These are phyloP conservation scores for Corythaixoides concolor DNA, from an alignment of 2,113 vertebrate species.

Conservation along the genomic window DNA sequence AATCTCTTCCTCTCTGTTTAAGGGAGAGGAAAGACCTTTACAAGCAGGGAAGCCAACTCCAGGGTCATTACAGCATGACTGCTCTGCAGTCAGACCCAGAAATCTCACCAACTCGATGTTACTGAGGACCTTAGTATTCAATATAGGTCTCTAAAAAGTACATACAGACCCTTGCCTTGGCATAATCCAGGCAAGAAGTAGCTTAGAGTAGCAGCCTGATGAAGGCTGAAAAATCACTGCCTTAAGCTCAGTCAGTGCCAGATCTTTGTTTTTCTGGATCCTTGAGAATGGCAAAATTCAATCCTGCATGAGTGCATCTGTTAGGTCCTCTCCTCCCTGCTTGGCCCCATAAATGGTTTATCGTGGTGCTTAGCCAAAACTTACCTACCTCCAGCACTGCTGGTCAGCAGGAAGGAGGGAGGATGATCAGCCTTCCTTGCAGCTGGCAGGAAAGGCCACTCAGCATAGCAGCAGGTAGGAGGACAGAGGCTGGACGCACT, in stretches of 20 bases:
- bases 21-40: not conserved
- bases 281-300: not conserved
- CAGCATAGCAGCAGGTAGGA: not conserved
- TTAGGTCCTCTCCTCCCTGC: not conserved
- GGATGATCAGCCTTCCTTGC: not conserved
- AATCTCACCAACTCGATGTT: rapidly evolving
- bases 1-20: not conserved
- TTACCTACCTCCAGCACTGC: not conserved
- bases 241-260: not conserved
- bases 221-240: not conserved
- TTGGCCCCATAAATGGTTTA: not conserved
- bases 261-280: not conserved
- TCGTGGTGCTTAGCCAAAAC: not conserved
- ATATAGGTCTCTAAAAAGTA: not conserved
- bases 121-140: not conserved
- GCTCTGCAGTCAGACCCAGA: not conserved
- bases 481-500: not conserved
- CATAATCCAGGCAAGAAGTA: not conserved
- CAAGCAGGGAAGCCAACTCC: not conserved
- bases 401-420: not conserved
- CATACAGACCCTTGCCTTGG: not conserved
- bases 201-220: not conserved
- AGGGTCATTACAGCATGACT: not conserved
- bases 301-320: not conserved
- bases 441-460: not conserved